Conservation (phyloP, 2,797 vertebrate species). For the Sebastolobus alascanus region DNA sequence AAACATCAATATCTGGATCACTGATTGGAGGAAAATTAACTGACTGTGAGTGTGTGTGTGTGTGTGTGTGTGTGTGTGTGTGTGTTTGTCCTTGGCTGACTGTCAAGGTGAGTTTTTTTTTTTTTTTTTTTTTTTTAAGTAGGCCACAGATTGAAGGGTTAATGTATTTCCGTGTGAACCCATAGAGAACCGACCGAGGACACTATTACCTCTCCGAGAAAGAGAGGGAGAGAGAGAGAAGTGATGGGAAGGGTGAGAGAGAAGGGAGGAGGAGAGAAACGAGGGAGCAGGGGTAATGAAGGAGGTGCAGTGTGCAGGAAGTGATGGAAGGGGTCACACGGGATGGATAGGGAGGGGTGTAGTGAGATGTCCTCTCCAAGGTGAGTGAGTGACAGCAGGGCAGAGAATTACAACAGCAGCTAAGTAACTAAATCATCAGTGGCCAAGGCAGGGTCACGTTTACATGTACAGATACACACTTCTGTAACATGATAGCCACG, state of each 20-base stretch:
- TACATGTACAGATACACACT: not conserved
- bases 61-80: conserved; percentile 29
- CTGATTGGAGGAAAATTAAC: conserved; percentile 51
- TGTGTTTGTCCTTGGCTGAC: conserved; percentile 67
- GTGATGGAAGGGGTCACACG: conserved; percentile 33
- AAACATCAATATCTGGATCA: conserved; percentile 73
- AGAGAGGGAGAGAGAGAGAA: conserved; percentile 7
- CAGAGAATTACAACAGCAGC: conserved; percentile 46
- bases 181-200: conserved; percentile 70
- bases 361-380: conserved; percentile 47
- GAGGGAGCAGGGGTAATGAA: conserved; percentile 28
- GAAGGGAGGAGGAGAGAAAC: conserved; percentile 19
- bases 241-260: conserved; percentile 18
- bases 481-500: conserved; percentile 3
- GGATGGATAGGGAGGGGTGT: conserved; percentile 16
- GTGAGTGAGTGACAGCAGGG: conserved; percentile 49
- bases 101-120: conserved; percentile 67
- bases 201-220: conserved; percentile 54
- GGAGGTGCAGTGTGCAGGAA: conserved; percentile 16
- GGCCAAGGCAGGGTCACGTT: conserved; percentile 8
- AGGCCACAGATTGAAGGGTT: conserved; percentile 74
- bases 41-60: conserved; percentile 14
- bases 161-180: conserved; percentile 74
- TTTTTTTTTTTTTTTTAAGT: conserved; percentile 49
- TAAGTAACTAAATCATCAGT: conserved; percentile 33